Conservation (phyloP, 2,113 vertebrate genomes). For the Hippopotamus amphibius region DNA sequence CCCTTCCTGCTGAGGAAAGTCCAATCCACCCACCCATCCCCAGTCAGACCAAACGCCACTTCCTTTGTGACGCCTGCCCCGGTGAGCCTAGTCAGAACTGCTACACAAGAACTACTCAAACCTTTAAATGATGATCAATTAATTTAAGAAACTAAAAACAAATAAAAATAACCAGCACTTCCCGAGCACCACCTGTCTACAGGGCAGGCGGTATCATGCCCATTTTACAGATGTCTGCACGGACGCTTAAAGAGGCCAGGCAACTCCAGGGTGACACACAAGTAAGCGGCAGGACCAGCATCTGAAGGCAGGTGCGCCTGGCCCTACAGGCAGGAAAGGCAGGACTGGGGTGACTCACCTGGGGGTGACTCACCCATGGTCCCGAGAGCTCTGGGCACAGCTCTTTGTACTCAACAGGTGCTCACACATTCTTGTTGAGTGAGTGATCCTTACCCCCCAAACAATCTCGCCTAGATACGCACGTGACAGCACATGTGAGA, state of each 20-base stretch:
- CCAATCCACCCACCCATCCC: neutral
- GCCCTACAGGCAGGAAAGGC: neutral
- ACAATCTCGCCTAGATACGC: neutral
- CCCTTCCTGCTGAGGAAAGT: neutral
- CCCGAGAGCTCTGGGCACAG: neutral
- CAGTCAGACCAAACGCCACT: neutral
- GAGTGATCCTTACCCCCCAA: conserved; percentile 31
- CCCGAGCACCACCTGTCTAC: neutral
- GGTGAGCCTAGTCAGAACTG: neutral
- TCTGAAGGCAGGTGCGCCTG: neutral
- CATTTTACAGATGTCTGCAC: neutral
- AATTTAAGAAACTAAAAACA: neutral
- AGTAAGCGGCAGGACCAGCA: neutral
- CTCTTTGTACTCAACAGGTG: neutral
- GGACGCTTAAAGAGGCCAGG: neutral
- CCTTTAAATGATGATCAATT: neutral
- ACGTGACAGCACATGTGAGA: no score
- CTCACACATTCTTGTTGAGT: neutral
- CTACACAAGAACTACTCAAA: neutral
- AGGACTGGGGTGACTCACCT: neutral
- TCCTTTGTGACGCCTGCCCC: neutral
- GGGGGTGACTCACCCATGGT: neutral
- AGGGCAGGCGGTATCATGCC: neutral
- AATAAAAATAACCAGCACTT: neutral
- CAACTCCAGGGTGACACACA: neutral